phyloP scores from a whole-genome alignment of 2,797 vertebrate species.

The Ptychobarbus kaznakovi region DNA sequence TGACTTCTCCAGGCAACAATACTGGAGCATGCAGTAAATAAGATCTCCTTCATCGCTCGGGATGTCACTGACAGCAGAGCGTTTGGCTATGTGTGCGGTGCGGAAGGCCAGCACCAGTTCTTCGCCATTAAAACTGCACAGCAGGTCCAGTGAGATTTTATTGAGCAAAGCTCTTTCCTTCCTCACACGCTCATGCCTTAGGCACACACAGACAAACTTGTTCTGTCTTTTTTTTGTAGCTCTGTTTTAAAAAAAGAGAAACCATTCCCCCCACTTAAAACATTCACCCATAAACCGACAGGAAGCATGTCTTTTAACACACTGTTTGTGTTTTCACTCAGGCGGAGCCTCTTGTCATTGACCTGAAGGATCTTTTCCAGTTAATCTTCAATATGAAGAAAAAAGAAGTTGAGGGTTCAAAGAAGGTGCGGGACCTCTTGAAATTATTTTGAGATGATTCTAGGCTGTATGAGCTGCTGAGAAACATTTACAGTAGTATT shows the following conservation, averaged over 20 bases:
- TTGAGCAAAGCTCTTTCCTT: constrained; percentile 24
- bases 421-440: constrained; percentile 74
- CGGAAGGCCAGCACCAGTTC: constrained; percentile 97
- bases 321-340: constrained; percentile 64
- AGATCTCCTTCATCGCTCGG: constrained; percentile 97
- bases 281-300: constrained; percentile 19
- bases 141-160: constrained; percentile 79
- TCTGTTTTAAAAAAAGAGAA: not conserved
- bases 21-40: constrained; percentile 93
- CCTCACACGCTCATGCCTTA: constrained; percentile 13
- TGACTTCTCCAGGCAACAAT: constrained; percentile 85
- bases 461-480: not conserved
- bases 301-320: constrained; percentile 39
- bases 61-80: constrained; percentile 96
- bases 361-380: constrained; percentile 97
- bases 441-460: not conserved
- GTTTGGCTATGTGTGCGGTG: constrained; percentile 96
- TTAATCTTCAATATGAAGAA: constrained; percentile 95
- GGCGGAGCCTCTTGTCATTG: constrained; percentile 94
- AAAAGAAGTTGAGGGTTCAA: constrained; percentile 84
- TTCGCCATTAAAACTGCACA: constrained; percentile 97
- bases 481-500: not conserved
- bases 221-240: not conserved
- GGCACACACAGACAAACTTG: constrained; percentile 8
- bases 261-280: not conserved